Percentiles rank a stretch among this genome's conserved stretches.
phyloP scores from a whole-genome alignment of 2,113 vertebrate species.

The Copsychus sechellarum region DNA sequence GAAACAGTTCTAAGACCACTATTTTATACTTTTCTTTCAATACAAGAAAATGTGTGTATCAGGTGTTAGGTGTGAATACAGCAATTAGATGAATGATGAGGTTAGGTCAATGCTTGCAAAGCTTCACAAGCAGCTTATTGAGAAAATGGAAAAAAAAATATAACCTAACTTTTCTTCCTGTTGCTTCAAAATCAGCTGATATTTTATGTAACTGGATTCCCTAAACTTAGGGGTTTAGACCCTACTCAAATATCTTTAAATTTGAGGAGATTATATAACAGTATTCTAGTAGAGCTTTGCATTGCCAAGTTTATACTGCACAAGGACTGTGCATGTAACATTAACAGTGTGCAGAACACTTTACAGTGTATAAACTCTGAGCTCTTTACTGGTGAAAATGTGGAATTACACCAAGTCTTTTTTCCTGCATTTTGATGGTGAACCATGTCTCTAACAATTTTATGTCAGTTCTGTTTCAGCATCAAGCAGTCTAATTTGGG shows the following conservation, averaged over 20 bases:
- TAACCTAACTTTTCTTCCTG: neutral
- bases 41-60: neutral
- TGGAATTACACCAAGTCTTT: neutral
- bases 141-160: neutral
- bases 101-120: neutral
- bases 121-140: neutral
- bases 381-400: neutral
- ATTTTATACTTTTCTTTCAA: neutral
- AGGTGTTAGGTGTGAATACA: neutral
- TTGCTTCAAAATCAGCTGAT: neutral
- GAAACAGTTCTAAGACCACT: neutral
- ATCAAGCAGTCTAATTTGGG: neutral
- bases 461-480: neutral
- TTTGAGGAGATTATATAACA: neutral
- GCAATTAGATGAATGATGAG: neutral
- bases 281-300: neutral
- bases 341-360: neutral
- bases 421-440: neutral
- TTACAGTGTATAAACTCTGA: neutral
- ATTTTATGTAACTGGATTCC: neutral
- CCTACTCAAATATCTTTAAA: neutral
- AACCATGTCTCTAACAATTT: neutral
- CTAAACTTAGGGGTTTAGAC: neutral
- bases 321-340: neutral
- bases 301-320: neutral